Evolutionary conservation across 2,797 vertebrate genomes (phyloP), one percentile per base, ranked within the genome.

Genomic region (Sparidentex hasta): DNA sequence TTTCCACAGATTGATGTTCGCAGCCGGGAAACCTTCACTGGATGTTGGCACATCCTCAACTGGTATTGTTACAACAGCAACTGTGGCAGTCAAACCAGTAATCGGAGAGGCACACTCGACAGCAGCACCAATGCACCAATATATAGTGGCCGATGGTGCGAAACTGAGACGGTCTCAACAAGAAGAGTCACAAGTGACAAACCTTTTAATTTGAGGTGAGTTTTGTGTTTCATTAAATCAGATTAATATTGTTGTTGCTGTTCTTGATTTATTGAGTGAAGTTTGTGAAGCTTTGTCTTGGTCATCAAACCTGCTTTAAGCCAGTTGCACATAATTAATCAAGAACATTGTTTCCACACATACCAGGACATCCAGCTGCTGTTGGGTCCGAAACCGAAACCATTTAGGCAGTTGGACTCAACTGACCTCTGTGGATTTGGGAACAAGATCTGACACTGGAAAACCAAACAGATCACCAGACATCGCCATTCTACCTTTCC

Each of bases 381-480:
- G 92, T 50, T 94, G 91, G 92, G 63, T 86, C 3, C 0, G 0
- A 5, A 80, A 46, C 3, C 50, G 54, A 0, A 64, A 82, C 17
- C 0, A 11, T 3, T 0, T 44, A 33, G 8, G 0, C 0, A 0
- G 0, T 1, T 92, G 89, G 91, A 67, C 0, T 2, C 55, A 87
- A 0, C 6, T 68, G 23, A 64, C 88, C 11, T 3, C 21, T 0
- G 52, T 94, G 33, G 90, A 94, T 87, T 80, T 94, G 75, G 93
- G 92, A 46, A 73, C 0, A 13, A 83, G 94, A 82, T 93, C 91
- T 18, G 94, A 95, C 82, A 93, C 92, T 1, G 11, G 33, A 16
- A 0, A 85, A 52, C 88, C 93, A 48, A 94, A 94, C 86, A 78
- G 41, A 25, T 80, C 91, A 38, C 94, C 92, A 27, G 81, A 80